Evolutionary conservation across 2,888 invertebrate genomes (phyloP).

Genomic region (Andrena flavipes): DNA sequence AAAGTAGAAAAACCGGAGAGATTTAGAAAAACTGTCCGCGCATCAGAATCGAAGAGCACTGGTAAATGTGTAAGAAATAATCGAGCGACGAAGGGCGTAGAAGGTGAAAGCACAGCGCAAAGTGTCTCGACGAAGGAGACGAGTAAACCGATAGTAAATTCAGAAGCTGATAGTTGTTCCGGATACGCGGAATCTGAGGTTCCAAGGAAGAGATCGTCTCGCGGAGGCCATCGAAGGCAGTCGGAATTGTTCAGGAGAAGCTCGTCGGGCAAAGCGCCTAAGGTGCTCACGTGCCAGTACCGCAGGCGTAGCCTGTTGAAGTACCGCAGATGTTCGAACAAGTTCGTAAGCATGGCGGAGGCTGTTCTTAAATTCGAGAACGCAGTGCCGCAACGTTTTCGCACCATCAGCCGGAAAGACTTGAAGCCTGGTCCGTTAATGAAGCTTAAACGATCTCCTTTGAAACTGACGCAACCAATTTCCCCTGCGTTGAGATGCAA

Average conservation of each 20-base stretch:
- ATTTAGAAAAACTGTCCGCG: not conserved
- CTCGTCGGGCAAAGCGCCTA: conserved; percentile 5
- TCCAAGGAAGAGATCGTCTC: not conserved
- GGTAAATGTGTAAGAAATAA: not conserved
- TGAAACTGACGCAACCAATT: conserved; percentile 75
- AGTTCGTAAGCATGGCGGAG: conserved; percentile 86
- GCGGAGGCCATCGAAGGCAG: conserved; percentile 1
- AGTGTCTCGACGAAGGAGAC: not conserved
- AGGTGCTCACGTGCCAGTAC: conserved; percentile 62
- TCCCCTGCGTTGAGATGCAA: conserved; percentile 79
- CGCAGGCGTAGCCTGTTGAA: conserved; percentile 58
- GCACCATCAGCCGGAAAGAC: conserved; percentile 75
- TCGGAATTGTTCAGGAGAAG: not conserved
- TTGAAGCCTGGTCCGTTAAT: conserved; percentile 50
- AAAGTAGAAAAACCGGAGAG: not conserved
- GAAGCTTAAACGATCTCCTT: conserved; percentile 62
- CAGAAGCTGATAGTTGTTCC: not conserved
- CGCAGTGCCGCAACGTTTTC: conserved; percentile 86
- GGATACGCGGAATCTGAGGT: not conserved
- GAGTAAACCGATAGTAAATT: not conserved
- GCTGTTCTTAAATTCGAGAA: conserved; percentile 86
- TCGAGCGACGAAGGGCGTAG: not conserved
- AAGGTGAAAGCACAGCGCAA: not conserved
- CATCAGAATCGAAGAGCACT: not conserved
- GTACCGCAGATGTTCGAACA: conserved; percentile 59